Base-by-base conservation (phyloP, 2,797 vertebrate species). In the Agapornis canus region DNA sequence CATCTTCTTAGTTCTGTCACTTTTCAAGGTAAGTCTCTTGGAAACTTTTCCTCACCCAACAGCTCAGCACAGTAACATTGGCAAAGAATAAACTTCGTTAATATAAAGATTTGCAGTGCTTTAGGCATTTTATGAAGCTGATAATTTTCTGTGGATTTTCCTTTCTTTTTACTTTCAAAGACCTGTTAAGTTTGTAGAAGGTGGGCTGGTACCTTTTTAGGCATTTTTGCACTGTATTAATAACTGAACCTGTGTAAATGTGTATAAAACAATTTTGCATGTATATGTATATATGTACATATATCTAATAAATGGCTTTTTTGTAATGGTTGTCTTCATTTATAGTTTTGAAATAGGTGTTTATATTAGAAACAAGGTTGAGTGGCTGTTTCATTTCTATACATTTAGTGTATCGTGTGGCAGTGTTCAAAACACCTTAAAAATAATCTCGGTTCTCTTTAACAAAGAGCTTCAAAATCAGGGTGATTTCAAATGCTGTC, bases 301-400 rank as follows among this genome's bases (percentile, higher is more conserved):
- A 96, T 40, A 89, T 22, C 82, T 86, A 95, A 96, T 97, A 97
- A 96, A 97, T 79, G 92, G 92, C 92, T 89, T 90, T 95, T 96
- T 85, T 56, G 7, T 92, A 96, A 12, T 21, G 7, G 0, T 12
- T 89, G n/a, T 40, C 71, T 90, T 85, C 31, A 32, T 84, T 68
- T 29, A 5, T 23, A 25, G 25, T 11, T 39, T 51, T 13, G 48
- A 71, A 69, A 29, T 21, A 39, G 25, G 9, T 49, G 77, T 37
- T 8, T n/a, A 0, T 10, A 6, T 32, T 9, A 56, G 47, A 59
- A 73, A 14, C 15, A 35, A 48, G 9, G 31, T 18, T 6, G 29
- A 11, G 17, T 3, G 37, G 1, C 32, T 4, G 2, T 54, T 59
- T 60, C 4, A 32, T 29, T 61, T 35, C 1, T 23, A 13, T 13